Evolutionary conservation across 2,113 vertebrate species (phyloP).

Genomic region (Plestiodon gilberti): DNA sequence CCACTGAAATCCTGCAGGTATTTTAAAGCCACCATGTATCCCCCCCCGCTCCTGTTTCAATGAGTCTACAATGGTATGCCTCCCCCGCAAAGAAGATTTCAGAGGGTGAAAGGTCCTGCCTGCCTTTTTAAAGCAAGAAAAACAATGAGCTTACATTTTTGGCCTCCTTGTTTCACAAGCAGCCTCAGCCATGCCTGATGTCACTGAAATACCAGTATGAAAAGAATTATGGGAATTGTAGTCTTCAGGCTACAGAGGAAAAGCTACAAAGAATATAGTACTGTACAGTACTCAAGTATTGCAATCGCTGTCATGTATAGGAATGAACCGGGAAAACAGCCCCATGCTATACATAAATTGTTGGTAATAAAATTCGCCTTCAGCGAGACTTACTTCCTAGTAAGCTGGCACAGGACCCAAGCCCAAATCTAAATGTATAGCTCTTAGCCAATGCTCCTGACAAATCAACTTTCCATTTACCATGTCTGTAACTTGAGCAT

Average conservation of each 20-base stretch:
- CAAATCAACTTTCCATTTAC: background rate
- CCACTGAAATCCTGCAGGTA: background rate
- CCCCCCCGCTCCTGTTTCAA: background rate
- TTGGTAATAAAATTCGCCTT: background rate
- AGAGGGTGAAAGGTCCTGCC: background rate
- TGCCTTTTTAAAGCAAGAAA: background rate
- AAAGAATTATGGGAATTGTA: slow-evolving; percentile 64
- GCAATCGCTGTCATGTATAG: rapidly evolving
- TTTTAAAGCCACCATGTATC: background rate
- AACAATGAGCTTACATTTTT: slow-evolving; percentile 27
- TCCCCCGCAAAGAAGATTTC: background rate
- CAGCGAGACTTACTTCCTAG: background rate
- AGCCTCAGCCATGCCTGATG: slow-evolving; percentile 54
- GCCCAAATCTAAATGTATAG: background rate
- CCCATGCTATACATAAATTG: background rate
- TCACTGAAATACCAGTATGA: slow-evolving; percentile 52
- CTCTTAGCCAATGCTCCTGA: background rate
- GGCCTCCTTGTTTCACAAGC: slow-evolving; percentile 34
- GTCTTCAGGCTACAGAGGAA: slow-evolving; percentile 24
- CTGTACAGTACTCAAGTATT: background rate
- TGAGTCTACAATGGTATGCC: background rate
- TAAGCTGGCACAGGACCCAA: background rate
- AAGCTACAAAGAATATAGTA: background rate
- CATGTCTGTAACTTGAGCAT: background rate
- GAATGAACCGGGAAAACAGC: background rate